Percentiles rank a stretch among this genome's conserved stretches.
Conservation (phyloP, 1,140 invertebrate species). For the Drosophila quadrilineata region DNA sequence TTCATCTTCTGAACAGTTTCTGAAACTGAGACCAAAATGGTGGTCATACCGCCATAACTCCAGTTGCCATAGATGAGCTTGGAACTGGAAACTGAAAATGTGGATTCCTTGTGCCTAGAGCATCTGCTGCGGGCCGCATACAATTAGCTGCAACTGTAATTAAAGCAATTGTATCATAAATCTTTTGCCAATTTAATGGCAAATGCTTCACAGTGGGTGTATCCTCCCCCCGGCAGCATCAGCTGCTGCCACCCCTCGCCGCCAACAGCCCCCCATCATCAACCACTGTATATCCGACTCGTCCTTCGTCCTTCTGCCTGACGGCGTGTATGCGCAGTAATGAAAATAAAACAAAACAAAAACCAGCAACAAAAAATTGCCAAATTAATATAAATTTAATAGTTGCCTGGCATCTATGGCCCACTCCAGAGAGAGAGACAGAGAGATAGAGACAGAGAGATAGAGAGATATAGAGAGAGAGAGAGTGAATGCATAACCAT, state of each 20-base stretch:
- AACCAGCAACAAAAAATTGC: constrained; percentile 22
- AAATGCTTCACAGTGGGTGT: constrained; percentile 23
- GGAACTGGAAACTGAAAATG: neutral
- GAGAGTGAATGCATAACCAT: constrained; percentile 16
- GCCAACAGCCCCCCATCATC: too few relatives aligned
- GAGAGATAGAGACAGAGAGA: neutral
- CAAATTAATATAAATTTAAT: constrained; percentile 79
- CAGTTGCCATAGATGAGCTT: too few relatives aligned
- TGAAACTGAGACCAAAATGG: too few relatives aligned
- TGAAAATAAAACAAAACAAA: neutral
- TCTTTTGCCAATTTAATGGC: constrained; percentile 71
- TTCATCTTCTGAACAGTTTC: too few relatives aligned
- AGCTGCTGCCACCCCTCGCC: neutral
- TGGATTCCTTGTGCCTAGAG: constrained; percentile 44
- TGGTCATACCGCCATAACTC: too few relatives aligned
- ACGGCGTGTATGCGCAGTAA: constrained; percentile 52
- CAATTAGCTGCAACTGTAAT: constrained; percentile 78
- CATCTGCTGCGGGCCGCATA: constrained; percentile 66
- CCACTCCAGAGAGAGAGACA: constrained; percentile 19
- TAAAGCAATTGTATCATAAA: constrained; percentile 77
- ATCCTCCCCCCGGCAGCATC: constrained; percentile 1
- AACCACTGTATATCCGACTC: too few relatives aligned
- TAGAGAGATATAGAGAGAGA: neutral
- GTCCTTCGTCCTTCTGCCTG: too few relatives aligned
- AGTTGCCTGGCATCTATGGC: constrained; percentile 72